Percentiles rank a stretch among this genome's conserved stretches.
These are phyloP conservation scores for Sinocyclocheilus maitianheensis DNA, from an alignment of 2,113 vertebrate genomes.

Conservation along the genomic window DNA sequence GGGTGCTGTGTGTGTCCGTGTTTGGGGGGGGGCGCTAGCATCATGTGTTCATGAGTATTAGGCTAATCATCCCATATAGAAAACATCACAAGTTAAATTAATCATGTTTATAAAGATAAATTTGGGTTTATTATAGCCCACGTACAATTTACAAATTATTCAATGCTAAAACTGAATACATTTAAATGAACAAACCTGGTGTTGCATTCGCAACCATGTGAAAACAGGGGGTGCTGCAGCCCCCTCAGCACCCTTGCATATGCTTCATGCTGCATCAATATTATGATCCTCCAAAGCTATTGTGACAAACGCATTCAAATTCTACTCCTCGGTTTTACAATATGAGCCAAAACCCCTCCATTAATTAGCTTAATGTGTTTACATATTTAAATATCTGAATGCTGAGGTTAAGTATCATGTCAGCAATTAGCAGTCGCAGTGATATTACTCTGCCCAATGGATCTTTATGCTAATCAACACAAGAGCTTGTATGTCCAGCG, in stretches of 20 bases:
- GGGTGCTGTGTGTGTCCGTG: too few species aligned
- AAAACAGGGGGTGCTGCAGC: too few species aligned
- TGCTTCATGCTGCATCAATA: not conserved
- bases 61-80: too few species aligned
- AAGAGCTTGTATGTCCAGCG: not conserved
- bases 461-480: constrained; percentile 15
- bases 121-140: too few species aligned
- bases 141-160: too few species aligned
- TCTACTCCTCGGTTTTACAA: not conserved
- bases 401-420: constrained; percentile 25
- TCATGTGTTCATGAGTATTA: too few species aligned
- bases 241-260: not conserved
- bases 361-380: constrained; percentile 32
- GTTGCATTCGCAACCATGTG: too few species aligned
- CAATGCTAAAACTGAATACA: too few species aligned
- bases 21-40: too few species aligned
- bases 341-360: not conserved
- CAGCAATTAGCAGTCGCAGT: not conserved
- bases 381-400: constrained; percentile 13
- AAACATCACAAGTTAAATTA: too few species aligned
- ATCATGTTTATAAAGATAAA: too few species aligned
- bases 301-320: constrained; percentile 5
- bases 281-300: not conserved
- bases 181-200: too few species aligned
- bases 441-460: not conserved